Base-by-base conservation (phyloP, 2,888 invertebrate genomes). In the Allolobophora icterica region DNA sequence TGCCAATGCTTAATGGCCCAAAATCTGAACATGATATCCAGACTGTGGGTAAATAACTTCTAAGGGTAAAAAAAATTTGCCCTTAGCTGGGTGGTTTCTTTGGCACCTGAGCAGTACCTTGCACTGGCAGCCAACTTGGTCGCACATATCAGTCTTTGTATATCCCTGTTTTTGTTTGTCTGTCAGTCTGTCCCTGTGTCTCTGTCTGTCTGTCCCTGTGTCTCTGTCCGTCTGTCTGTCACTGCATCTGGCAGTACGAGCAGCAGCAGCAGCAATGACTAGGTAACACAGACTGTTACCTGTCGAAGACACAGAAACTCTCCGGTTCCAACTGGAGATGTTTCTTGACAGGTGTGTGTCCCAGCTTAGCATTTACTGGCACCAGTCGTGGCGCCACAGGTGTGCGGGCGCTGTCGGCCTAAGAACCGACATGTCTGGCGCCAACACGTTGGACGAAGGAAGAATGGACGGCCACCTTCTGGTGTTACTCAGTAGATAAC, bases 211-310 rank as follows among this genome's bases (percentile, higher is more conserved):
- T 71, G 17, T 71, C 8, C n/a, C 30, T n/a, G 71, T 71, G 11
- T 71, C n/a, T 71, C 71, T 71, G 11, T 71, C 71, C 11, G n/a
- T 71, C n/a, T 71, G 30, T n/a, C n/a, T n/a, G 71, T 71, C 71
- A n/a, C 4, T 71, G 71, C 17, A n/a, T 71, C 2, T n/a, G 71
- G 71, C 71, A 71, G 71, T 71, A 52, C 21, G 52, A 52, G 52
- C 19, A 33, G 33, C 8, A 35, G 34, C 30, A 87, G 87, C 87
- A 87, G 87, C 87, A 87, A 38, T 38, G 34, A 34, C 38, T 35
- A n/a, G 87, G 87, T 87, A 87, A 87, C 38, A 34, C 87, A 87
- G 34, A 87, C 87, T 87, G 87, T 87, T 87, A 87, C 87, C 87
- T 87, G 87, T 34, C 87, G 87, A 35, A 87, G 38, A 87, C 87